Evolutionary conservation across 92 coral and sea anemone genomes (phyloP).

Genomic region (Zoanthus sansibaricus): DNA sequence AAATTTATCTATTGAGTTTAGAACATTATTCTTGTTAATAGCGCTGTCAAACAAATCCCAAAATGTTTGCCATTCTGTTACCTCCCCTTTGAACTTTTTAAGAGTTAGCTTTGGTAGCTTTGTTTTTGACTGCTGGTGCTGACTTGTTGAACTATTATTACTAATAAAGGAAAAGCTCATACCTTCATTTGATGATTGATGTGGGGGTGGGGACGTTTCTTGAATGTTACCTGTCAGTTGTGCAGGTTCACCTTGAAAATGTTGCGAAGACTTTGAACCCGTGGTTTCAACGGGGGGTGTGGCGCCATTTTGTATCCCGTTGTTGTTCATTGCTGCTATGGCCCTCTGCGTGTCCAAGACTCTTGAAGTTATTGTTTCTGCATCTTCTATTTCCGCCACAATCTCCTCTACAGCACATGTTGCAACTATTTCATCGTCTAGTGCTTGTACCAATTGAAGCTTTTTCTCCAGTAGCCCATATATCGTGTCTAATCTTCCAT

Average conservation of each 20-base stretch:
- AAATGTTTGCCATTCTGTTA: conserved; percentile 55
- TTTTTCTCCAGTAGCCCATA: not conserved
- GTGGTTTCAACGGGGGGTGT: conserved; percentile 5
- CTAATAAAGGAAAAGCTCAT: conserved; percentile 23
- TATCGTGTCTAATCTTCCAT: not conserved
- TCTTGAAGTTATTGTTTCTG: conserved; percentile 41
- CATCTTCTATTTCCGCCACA: conserved; percentile 51
- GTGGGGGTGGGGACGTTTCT: conserved; percentile 32
- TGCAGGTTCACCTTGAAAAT: not conserved
- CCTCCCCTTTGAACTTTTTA: conserved; percentile 49
- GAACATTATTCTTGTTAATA: conserved; percentile 19
- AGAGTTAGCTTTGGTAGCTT: conserved; percentile 58
- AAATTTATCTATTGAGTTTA: conserved; percentile 51
- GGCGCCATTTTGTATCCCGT: conserved; percentile 17
- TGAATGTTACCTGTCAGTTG: not conserved
- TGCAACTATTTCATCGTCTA: conserved; percentile 44
- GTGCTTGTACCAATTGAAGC: not conserved
- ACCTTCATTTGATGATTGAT: conserved; percentile 2
- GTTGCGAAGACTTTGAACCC: not conserved
- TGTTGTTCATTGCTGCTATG: conserved; percentile 27
- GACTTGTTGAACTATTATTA: not conserved
- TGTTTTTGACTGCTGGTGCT: conserved; percentile 19
- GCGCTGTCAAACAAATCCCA: conserved; percentile 69
- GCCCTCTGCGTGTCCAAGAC: conserved; percentile 29
- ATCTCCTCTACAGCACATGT: conserved; percentile 47